Percentiles rank a stretch among this genome's conserved stretches.
phyloP scores from a whole-genome alignment of 2,797 vertebrate genomes.

The Melanotaenia nigrans region DNA sequence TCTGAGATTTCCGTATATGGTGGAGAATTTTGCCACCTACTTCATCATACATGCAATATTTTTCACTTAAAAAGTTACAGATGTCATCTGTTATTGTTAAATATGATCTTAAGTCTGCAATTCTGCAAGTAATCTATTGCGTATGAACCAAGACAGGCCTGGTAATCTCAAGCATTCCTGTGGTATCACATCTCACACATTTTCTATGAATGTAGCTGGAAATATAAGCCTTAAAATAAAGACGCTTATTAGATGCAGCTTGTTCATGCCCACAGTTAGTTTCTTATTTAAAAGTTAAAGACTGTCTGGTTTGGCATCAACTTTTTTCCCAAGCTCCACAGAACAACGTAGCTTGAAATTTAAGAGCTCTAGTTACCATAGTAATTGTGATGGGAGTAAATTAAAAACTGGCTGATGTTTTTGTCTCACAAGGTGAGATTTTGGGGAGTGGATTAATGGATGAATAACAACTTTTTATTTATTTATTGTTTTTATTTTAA shows the following conservation, averaged over 20 bases:
- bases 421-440: background rate
- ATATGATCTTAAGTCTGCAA: constrained; percentile 14
- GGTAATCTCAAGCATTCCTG: constrained; percentile 10
- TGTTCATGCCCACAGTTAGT: background rate
- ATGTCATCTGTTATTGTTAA: constrained; percentile 22
- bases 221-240: too few species aligned
- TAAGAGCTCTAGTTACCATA: background rate
- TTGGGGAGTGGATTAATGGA: background rate
- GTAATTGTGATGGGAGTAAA: background rate
- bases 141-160: constrained; percentile 7
- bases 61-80: constrained; percentile 30
- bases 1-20: constrained; percentile 27
- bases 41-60: constrained; percentile 1
- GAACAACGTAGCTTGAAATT: background rate
- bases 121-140: constrained; percentile 19
- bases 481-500: too few species aligned
- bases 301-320: background rate
- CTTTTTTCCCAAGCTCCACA: background rate
- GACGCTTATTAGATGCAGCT: background rate
- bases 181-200: too few species aligned
- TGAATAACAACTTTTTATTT: background rate
- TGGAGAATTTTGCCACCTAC: constrained; percentile 19
- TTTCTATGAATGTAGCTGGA: too few species aligned
- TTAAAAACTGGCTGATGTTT: background rate
- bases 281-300: background rate